Percentiles rank a stretch among this genome's conserved stretches.
Evolutionary conservation across 92 coral and sea anemone genomes (phyloP).

Genomic region (Paragorgia papillata): DNA sequence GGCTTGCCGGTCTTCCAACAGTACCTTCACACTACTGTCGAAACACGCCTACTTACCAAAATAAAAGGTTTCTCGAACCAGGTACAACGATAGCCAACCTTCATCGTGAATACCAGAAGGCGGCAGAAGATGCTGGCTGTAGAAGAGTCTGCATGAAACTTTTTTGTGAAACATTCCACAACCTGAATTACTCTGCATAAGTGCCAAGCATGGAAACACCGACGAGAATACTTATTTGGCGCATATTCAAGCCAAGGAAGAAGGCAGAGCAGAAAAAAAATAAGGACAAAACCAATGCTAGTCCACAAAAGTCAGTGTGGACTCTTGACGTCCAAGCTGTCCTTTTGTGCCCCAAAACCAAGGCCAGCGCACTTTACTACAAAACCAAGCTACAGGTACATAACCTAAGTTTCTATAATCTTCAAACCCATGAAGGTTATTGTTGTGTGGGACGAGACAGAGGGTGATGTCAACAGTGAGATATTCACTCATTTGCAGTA

Average conservation of each 20-base stretch:
- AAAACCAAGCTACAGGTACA: too few species aligned
- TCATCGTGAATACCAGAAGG: slow-evolving; percentile 12
- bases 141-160: background rate
- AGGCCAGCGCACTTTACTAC: slow-evolving; percentile 28
- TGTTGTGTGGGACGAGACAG: too few species aligned
- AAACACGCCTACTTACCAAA: background rate
- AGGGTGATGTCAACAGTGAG: too few species aligned
- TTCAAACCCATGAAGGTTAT: slow-evolving; percentile 33
- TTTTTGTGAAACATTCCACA: background rate
- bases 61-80: slow-evolving; percentile 9
- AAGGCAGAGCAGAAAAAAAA: slow-evolving; percentile 28
- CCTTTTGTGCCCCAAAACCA: slow-evolving; percentile 19
- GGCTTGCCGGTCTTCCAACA: slow-evolving; percentile 11
- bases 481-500: too few species aligned
- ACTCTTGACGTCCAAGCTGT: slow-evolving; percentile 37
- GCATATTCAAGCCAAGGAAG: slow-evolving; percentile 22
- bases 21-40: too few species aligned
- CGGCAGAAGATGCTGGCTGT: background rate
- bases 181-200: slow-evolving; percentile 21
- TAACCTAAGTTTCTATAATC: slow-evolving; percentile 20
- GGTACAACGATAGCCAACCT: slow-evolving; percentile 10
- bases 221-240: slow-evolving; percentile 3
- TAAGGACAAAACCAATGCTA: slow-evolving; percentile 30
- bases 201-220: slow-evolving; percentile 31
- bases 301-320: slow-evolving; percentile 13